Conservation (phyloP, 2,888 invertebrate genomes). For the Chesias legatella region DNA sequence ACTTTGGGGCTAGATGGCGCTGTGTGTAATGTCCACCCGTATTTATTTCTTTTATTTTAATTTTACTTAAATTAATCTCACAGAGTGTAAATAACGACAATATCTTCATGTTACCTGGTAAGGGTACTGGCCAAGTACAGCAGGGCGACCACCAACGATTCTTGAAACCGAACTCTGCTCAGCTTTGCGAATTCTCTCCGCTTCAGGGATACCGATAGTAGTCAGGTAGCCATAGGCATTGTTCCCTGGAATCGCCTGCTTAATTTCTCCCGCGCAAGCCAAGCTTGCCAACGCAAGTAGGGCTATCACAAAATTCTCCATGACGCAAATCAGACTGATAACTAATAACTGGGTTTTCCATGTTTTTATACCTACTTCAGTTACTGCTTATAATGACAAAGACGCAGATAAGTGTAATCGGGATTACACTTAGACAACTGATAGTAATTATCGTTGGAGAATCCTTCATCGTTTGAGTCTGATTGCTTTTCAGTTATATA, state of each 20-base stretch:
- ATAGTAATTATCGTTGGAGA: no score
- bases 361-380: conserved; percentile 1
- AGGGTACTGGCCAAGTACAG: conserved; percentile 36
- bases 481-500: no score
- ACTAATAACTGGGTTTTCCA: not conserved
- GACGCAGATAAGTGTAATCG: conserved; percentile 4
- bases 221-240: conserved; percentile 39
- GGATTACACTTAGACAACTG: not conserved
- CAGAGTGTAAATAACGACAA: no score
- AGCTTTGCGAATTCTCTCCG: conserved; percentile 34
- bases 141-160: conserved; percentile 43
- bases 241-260: conserved; percentile 16
- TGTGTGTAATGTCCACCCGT: no score
- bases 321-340: conserved; percentile 13
- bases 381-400: not conserved
- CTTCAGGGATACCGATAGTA: conserved; percentile 36
- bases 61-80: no score
- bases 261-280: conserved; percentile 17
- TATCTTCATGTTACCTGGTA: conserved; percentile 45
- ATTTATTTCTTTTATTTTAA: no score
- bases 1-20: no score
- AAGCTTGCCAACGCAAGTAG: conserved; percentile 26
- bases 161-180: conserved; percentile 34
- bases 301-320: conserved; percentile 28
- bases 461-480: no score